phyloP scores from a whole-genome alignment of 2,888 invertebrate species.

The Xylota segnis region DNA sequence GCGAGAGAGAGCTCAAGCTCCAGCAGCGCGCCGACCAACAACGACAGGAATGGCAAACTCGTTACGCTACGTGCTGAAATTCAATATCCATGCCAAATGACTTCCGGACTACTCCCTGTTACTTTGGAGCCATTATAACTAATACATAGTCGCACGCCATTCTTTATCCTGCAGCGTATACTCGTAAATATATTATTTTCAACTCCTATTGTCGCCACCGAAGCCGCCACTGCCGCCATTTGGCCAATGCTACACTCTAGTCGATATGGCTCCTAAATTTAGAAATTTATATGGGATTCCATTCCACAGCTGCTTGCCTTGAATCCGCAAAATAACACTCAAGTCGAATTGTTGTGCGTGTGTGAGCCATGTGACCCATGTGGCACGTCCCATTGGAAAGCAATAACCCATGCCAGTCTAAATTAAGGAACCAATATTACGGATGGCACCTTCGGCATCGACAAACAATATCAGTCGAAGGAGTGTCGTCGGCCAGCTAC shows the following conservation, averaged over 20 bases:
- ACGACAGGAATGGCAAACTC: constrained; percentile 66
- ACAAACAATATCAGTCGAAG: constrained; percentile 52
- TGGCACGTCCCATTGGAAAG: constrained; percentile 75
- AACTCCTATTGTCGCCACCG: constrained; percentile 55
- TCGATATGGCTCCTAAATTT: constrained; percentile 69
- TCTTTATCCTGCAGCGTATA: constrained; percentile 55
- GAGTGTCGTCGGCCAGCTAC: constrained; percentile 42
- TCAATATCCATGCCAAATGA: constrained; percentile 76
- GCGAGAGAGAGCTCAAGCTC: neutral
- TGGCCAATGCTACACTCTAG: constrained; percentile 36
- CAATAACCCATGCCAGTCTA: constrained; percentile 67
- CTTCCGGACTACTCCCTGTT: constrained; percentile 71
- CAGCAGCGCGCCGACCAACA: constrained; percentile 11
- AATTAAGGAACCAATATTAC: constrained; percentile 66
- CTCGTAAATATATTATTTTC: constrained; percentile 23
- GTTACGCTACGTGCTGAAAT: constrained; percentile 76
- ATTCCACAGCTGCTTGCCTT: constrained; percentile 35
- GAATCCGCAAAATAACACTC: constrained; percentile 65
- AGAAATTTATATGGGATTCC: constrained; percentile 69
- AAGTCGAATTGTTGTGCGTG: constrained; percentile 62
- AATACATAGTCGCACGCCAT: constrained; percentile 61
- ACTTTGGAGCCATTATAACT: constrained; percentile 63
- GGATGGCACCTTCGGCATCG: constrained; percentile 43
- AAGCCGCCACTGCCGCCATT: no score
- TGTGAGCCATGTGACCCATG: constrained; percentile 48